Percentiles rank a stretch among this genome's conserved stretches.
These are phyloP conservation scores for Amphiura filiformis DNA, from an alignment of 35 echinoderm and acorn worm genomes.

Conservation along the genomic window DNA sequence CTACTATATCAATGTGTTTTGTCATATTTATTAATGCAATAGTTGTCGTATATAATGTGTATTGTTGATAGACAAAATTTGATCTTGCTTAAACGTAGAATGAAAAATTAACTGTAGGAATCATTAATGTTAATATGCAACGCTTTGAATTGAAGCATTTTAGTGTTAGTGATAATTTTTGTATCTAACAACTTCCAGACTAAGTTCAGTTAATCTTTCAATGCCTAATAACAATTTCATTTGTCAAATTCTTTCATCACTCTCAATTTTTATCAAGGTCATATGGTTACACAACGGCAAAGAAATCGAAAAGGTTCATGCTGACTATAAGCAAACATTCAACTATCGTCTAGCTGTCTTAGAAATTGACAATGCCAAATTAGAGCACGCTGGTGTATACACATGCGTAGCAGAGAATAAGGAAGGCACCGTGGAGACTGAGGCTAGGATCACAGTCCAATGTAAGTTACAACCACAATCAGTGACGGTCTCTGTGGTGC, in stretches of 20 bases:
- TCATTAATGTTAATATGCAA: no score
- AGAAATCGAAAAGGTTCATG: constrained; percentile 49
- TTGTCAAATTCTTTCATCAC: background rate
- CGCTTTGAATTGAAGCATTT: background rate
- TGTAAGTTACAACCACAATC: constrained; percentile 36
- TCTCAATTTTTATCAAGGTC: constrained; percentile 45
- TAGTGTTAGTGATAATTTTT: background rate
- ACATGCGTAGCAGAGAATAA: constrained; percentile 72
- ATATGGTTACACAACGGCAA: constrained; percentile 80
- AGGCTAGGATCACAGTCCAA: constrained; percentile 57
- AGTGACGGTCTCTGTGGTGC: background rate
- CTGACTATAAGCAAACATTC: constrained; percentile 79
- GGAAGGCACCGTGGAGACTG: constrained; percentile 69
- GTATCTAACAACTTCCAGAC: background rate
- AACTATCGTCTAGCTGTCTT: constrained; percentile 60
- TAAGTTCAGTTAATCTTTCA: background rate
- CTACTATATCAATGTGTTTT: no score
- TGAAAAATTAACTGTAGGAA: no score
- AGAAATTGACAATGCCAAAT: constrained; percentile 62
- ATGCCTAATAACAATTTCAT: background rate
- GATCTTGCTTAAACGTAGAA: no score
- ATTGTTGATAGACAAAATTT: no score
- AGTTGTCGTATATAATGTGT: no score
- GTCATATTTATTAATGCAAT: no score
- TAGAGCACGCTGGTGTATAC: constrained; percentile 64